Conservation (phyloP, 2,113 vertebrate species). For the Pongo abelii region DNA sequence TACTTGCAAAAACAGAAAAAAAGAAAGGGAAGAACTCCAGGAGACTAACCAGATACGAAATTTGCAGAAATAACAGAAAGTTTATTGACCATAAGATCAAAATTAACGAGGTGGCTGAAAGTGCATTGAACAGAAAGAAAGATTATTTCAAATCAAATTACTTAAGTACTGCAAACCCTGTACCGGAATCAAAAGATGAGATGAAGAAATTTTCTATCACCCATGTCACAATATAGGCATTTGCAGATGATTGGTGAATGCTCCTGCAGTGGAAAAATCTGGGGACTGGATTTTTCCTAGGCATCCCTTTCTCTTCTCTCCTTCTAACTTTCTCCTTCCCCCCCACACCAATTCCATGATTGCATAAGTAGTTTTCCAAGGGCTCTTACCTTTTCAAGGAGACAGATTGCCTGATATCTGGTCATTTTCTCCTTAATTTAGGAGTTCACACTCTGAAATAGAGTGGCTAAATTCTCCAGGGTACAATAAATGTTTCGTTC, state of each 20-base stretch:
- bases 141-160: slow-evolving; percentile 50
- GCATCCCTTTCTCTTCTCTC: neutral
- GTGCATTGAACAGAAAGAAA: neutral
- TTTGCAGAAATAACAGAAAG: slow-evolving; percentile 71
- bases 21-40: slow-evolving; percentile 10
- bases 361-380: neutral
- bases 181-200: neutral
- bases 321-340: neutral
- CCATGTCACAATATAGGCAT: neutral
- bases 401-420: neutral
- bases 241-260: neutral
- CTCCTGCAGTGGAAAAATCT: neutral
- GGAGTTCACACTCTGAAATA: neutral
- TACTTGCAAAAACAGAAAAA: neutral
- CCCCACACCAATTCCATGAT: neutral
- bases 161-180: slow-evolving; percentile 3
- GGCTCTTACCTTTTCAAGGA: neutral
- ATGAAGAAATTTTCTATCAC: neutral
- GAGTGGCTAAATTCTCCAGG: neutral
- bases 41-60: slow-evolving; percentile 61
- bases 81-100: slow-evolving; percentile 70
- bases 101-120: slow-evolving; percentile 64
- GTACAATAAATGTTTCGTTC: neutral
- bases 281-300: too few relatives aligned
- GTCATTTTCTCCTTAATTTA: neutral